Evolutionary conservation across 2,888 invertebrate species (phyloP).

Genomic region (Chymomyza procnemis): DNA sequence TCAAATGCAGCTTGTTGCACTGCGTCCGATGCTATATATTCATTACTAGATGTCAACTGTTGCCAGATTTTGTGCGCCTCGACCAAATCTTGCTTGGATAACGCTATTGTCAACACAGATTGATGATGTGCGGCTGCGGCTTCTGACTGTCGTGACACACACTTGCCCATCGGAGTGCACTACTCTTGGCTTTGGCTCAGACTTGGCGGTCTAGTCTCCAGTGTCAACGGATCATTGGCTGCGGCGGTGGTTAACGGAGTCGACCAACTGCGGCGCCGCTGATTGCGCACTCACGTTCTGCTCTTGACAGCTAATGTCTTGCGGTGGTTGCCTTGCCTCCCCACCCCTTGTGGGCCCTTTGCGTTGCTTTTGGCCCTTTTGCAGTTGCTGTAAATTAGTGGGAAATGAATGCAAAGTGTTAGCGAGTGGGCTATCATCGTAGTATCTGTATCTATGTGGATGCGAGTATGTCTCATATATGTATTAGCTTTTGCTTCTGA

Average conservation of each 20-base stretch:
- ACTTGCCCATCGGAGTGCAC: constrained; percentile 77
- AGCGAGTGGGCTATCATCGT: constrained; percentile 48
- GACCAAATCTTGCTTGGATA: constrained; percentile 75
- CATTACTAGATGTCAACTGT: constrained; percentile 66
- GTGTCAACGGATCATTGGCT: constrained; percentile 2
- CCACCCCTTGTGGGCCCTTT: not conserved
- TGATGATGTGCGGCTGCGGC: constrained; percentile 55
- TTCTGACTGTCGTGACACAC: constrained; percentile 78
- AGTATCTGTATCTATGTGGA: too few relatives aligned
- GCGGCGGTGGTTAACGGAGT: not conserved
- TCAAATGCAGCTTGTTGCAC: constrained; percentile 29
- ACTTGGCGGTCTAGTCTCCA: not conserved
- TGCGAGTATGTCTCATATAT: not conserved
- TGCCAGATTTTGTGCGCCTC: constrained; percentile 65
- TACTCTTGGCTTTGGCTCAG: not conserved
- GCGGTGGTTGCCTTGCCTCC: constrained; percentile 11
- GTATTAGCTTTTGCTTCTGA: constrained; percentile 31
- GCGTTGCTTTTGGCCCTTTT: not conserved
- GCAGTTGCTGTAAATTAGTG: constrained; percentile 38
- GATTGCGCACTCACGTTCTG: constrained; percentile 29
- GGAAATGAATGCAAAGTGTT: constrained; percentile 31
- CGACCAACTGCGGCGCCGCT: constrained; percentile 3
- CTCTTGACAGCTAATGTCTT: constrained; percentile 40
- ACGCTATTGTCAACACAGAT: constrained; percentile 75
- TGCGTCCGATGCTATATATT: constrained; percentile 56